These are phyloP conservation scores for Thalassoma bifasciatum DNA, from an alignment of 2,113 vertebrate genomes.

Conservation along the genomic window DNA sequence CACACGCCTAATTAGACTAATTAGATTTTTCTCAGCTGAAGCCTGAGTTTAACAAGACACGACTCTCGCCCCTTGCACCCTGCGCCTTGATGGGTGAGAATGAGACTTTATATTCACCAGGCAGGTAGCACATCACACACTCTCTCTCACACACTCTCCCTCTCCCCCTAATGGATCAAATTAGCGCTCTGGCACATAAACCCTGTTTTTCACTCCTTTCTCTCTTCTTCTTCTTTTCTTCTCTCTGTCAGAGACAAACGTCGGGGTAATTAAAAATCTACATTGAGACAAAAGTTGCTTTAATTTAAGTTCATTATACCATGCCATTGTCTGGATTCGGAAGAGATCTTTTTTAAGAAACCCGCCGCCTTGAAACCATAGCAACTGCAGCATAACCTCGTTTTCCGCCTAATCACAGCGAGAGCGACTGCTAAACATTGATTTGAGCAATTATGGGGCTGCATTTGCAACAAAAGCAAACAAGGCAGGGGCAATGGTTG, in stretches of 20 bases:
- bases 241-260: slow-evolving; percentile 47
- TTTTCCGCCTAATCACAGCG: slow-evolving; percentile 73
- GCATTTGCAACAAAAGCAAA: slow-evolving; percentile 75
- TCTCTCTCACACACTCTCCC: slow-evolving; percentile 38
- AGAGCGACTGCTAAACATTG: slow-evolving; percentile 69
- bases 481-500: slow-evolving; percentile 45
- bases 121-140: slow-evolving; percentile 58
- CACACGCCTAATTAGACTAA: slow-evolving; percentile 71
- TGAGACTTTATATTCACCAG: slow-evolving; percentile 64
- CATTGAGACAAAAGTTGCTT: slow-evolving; percentile 70
- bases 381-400: slow-evolving; percentile 69
- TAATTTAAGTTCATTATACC: slow-evolving; percentile 80
- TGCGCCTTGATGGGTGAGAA: slow-evolving; percentile 68
- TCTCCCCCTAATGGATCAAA: slow-evolving; percentile 78
- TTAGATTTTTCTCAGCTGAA: slow-evolving; percentile 68
- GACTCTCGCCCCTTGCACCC: slow-evolving; percentile 52
- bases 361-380: slow-evolving; percentile 71
- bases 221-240: slow-evolving; percentile 40
- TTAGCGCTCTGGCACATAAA: slow-evolving; percentile 77
- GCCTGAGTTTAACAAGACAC: slow-evolving; percentile 59
- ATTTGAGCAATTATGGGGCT: slow-evolving; percentile 78
- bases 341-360: slow-evolving; percentile 59
- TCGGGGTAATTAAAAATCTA: slow-evolving; percentile 73
- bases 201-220: slow-evolving; percentile 56
- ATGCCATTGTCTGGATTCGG: slow-evolving; percentile 44